Conservation (phyloP, 2,113 vertebrate species). For the Oryzias woworae region DNA sequence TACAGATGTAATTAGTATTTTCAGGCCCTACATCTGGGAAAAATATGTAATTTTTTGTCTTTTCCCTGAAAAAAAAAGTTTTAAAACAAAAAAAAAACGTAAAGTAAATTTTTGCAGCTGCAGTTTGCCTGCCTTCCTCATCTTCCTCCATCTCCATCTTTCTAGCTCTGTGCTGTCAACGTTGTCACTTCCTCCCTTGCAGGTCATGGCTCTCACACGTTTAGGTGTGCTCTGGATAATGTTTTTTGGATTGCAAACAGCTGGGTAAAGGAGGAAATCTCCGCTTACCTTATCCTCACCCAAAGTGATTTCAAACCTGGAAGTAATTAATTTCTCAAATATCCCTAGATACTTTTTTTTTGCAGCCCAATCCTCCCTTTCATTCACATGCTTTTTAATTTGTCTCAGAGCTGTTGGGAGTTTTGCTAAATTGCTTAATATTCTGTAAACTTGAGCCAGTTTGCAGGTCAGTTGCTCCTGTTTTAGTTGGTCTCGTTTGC, state of each 20-base stretch:
- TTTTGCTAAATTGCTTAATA: conserved; percentile 38
- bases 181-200: conserved; percentile 62
- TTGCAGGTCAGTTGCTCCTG: conserved; percentile 79
- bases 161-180: conserved; percentile 57
- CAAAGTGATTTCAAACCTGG: conserved; percentile 54
- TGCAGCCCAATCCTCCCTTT: conserved; percentile 17
- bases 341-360: conserved; percentile 41
- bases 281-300: conserved; percentile 23
- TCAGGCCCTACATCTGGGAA: conserved; percentile 9
- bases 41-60: conserved; percentile 2
- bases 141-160: conserved; percentile 47
- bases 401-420: conserved; percentile 23
- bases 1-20: conserved; percentile 27
- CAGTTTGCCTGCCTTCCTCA: conserved; percentile 20
- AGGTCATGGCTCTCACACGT: conserved; percentile 69
- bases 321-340: conserved; percentile 60
- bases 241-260: conserved; percentile 61
- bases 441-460: conserved; percentile 74
- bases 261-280: conserved; percentile 47
- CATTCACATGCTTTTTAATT: conserved; percentile 38
- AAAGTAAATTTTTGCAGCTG: conserved; percentile 14
- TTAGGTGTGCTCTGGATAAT: conserved; percentile 47
- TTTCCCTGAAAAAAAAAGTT: conserved; percentile 24
- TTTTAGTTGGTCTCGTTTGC: conserved; percentile 62
- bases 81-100: conserved; percentile 6